phyloP scores from a whole-genome alignment of 2,888 invertebrate genomes.

The Steinernema hermaphroditum region DNA sequence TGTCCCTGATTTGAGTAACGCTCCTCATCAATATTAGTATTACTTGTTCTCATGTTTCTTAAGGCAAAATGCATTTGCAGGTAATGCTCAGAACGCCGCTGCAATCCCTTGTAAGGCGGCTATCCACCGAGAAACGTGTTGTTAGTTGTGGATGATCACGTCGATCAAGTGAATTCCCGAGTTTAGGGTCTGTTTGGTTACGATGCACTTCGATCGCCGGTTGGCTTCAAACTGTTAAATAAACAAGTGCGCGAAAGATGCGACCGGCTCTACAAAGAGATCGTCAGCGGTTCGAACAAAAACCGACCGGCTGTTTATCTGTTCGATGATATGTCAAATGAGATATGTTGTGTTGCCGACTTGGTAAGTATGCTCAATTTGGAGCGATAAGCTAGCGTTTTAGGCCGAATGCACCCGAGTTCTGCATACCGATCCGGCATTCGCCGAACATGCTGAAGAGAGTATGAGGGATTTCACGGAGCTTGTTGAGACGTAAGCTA shows the following conservation, averaged over 20 bases:
- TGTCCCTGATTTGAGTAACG: neutral
- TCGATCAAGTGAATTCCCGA: neutral
- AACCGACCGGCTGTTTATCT: slow-evolving; percentile 74
- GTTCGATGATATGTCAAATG: slow-evolving; percentile 93
- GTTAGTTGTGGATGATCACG: slow-evolving; percentile 6
- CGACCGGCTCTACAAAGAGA: slow-evolving; percentile 30
- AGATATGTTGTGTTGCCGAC: slow-evolving; percentile 92
- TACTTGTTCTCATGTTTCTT: too few species aligned
- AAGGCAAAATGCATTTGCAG: neutral
- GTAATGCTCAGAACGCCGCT: slow-evolving; percentile 14
- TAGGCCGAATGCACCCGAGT: slow-evolving; percentile 88
- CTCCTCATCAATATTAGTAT: neutral
- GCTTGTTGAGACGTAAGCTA: slow-evolving; percentile 78
- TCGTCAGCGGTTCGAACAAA: slow-evolving; percentile 37
- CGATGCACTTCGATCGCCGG: slow-evolving; percentile 46
- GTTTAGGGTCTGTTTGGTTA: slow-evolving; percentile 61
- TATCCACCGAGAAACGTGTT: slow-evolving; percentile 2
- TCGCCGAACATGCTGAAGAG: slow-evolving; percentile 82
- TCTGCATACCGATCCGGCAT: slow-evolving; percentile 80
- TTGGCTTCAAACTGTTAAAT: slow-evolving; percentile 48
- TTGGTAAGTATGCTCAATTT: slow-evolving; percentile 69
- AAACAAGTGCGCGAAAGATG: slow-evolving; percentile 40
- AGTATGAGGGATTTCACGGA: slow-evolving; percentile 85
- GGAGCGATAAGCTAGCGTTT: slow-evolving; percentile 35
- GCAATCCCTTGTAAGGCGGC: neutral